A percentile compares a stretch with the other conserved stretches of the same genome.
phyloP scores from a whole-genome alignment of 2,888 invertebrate species.

The Epinotia bilunana region DNA sequence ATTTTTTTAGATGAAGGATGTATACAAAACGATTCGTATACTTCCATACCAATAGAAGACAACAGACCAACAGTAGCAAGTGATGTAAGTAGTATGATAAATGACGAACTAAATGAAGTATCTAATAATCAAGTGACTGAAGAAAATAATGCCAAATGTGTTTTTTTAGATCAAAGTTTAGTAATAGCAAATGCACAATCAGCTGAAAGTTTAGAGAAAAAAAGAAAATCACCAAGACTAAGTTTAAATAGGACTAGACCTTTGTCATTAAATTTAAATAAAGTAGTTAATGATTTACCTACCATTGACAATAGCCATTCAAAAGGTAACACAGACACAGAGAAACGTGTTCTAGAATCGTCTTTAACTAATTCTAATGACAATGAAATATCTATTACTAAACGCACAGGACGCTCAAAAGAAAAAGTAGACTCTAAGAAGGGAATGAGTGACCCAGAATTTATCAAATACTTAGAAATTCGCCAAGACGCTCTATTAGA shows the following conservation, averaged over 20 bases:
- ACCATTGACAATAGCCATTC: neutral
- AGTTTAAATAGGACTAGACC: constrained; percentile 22
- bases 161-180: constrained; percentile 4
- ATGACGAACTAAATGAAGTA: constrained; percentile 11
- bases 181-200: constrained; percentile 3
- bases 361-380: constrained; percentile 57
- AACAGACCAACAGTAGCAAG: constrained; percentile 3
- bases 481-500: constrained; percentile 78
- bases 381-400: constrained; percentile 56
- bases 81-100: constrained; percentile 25
- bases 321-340: neutral
- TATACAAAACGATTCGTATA: neutral
- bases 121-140: constrained; percentile 1
- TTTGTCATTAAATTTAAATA: neutral
- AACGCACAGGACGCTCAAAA: constrained; percentile 53
- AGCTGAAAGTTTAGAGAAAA: constrained; percentile 9
- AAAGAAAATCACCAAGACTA: constrained; percentile 28
- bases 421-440: constrained; percentile 47
- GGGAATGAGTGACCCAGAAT: constrained; percentile 65
- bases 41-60: neutral
- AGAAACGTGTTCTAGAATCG: constrained; percentile 50
- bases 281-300: neutral
- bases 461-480: constrained; percentile 78
- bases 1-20: constrained; percentile 18
- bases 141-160: constrained; percentile 19